Base-by-base conservation (phyloP, 2,797 vertebrate species). In the Yasuhikotakia modesta region DNA sequence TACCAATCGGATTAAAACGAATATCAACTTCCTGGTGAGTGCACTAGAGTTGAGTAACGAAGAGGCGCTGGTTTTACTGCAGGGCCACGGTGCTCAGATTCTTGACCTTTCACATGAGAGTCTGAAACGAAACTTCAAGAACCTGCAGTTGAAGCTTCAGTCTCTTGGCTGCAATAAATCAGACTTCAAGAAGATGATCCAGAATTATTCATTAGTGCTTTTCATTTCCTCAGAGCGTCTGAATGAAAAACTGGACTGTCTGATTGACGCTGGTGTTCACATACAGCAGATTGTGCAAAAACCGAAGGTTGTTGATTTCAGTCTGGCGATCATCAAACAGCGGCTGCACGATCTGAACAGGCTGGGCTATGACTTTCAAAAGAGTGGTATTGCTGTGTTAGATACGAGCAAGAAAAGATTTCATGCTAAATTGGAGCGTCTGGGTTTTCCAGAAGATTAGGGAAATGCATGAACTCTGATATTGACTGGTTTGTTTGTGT, bases 51-150 rank as follows among this genome's bases (percentile, higher is more conserved):
- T 95, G 61, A 91, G 70, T 0, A 73, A 90, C 17, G 68, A 83
- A 3, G 85, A 94, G 22, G 81, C 95, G 5, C 87, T 95, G 30
- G 43, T 19, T 32, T 76, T 94, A 27, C 24, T 96, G 63, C 84
- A 90, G 82, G 86, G 89, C 12, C 78, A 83, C 2, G 91, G 91
- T 6, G 90, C 89, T 53, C 81, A 88, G 24, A 86, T 95, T 82
- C 85, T 96, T 66, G 93, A 93, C 73, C 87, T 94, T 53, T 92
- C 92, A 53, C 94, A 82, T 39, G 87, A 92, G 12, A 92, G 86
- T 80, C 63, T 91, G 43, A 93, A 88, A 85, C 93, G 84, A 1
- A 95, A 91, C 86, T 86, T 93, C 13, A 76, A 2, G 52, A 89
- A 27, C 76, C 84, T 93, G 45, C 85, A 89, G 50, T 22, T 87